Base-by-base conservation (phyloP, 2,888 invertebrate genomes). In the Deilephila elpenor region DNA sequence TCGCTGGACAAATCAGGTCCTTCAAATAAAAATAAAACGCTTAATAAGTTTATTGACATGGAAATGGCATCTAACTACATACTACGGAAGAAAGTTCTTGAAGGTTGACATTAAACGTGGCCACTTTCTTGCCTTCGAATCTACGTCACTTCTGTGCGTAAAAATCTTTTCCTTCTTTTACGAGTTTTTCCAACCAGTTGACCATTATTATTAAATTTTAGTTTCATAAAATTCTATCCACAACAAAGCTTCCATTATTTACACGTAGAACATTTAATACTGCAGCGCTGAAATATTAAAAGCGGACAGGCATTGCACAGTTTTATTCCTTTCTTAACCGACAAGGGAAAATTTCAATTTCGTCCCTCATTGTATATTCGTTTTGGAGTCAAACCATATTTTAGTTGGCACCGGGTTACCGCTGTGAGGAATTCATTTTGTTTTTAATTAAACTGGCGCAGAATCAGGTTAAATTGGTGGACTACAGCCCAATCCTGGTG, bases 321-420 rank as follows among this genome's bases (percentile, higher is more conserved):
- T 87, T 86, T 85, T 83, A 84, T 86, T 86, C 84, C 80, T 82
- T 87, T 88, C 82, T 87, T 85, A 83, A 79, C 76, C 80, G 80
- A 81, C 81, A 81, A 83, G 81, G 82, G 84, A 84, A 86, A 86
- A 86, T 84, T 88, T 83, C 88, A 88, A 89, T 89, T 89, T 89
- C 79, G 83, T 85, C 82, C 84, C 86, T 87, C 86, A 86, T 89
- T 89, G 86, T 88, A 85, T 82, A 89, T 89, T 88, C 86, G 84
- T 85, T 85, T 86, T 87, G 81, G 82, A 84, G 85, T 85, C 82
- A 83, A 86, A 86, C 88, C 84, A 88, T 89, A 89, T 89, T 89
- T 88, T 86, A 86, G 84, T 86, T 86, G 86, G 83, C 85, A 81
- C 84, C 44, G 67, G 67, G 67, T 67, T 67, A 51, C 34, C 62